phyloP scores from a whole-genome alignment of 2,888 invertebrate genomes.

The Epinotia brunnichana region DNA sequence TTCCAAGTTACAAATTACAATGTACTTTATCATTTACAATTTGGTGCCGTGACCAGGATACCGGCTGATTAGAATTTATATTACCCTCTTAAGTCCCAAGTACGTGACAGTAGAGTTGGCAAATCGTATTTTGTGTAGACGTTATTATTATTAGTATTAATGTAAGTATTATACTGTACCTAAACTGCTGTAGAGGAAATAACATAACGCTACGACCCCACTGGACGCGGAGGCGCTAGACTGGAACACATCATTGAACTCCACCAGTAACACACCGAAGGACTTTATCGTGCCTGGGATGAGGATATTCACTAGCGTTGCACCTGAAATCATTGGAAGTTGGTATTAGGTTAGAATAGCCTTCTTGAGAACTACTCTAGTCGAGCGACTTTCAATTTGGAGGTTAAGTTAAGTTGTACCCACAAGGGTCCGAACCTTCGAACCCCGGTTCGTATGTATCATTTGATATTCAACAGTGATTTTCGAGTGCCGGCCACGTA shows the following conservation, averaged over 20 bases:
- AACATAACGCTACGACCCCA: constrained; percentile 94
- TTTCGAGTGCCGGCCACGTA: too few species aligned
- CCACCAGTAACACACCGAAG: constrained; percentile 92
- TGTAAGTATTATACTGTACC: constrained; percentile 81
- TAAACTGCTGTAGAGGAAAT: constrained; percentile 93
- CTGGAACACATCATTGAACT: constrained; percentile 91
- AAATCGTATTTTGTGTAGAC: too few species aligned
- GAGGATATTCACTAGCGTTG: constrained; percentile 92
- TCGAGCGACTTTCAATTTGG: too few species aligned
- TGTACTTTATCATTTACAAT: background rate
- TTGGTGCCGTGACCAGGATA: background rate
- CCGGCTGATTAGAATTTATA: background rate
- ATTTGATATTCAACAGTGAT: too few species aligned
- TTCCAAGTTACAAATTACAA: background rate
- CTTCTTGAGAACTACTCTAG: background rate
- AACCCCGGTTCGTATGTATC: too few species aligned
- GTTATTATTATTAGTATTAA: too few species aligned
- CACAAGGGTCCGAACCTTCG: too few species aligned
- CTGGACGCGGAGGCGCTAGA: constrained; percentile 89
- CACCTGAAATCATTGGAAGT: constrained; percentile 76
- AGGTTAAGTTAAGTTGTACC: too few species aligned
- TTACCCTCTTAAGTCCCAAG: background rate
- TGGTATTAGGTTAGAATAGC: background rate
- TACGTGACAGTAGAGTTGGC: too few species aligned
- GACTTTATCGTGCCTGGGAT: constrained; percentile 95